Base-by-base conservation (phyloP, 2,888 invertebrate genomes). In the Monopis laevigella region DNA sequence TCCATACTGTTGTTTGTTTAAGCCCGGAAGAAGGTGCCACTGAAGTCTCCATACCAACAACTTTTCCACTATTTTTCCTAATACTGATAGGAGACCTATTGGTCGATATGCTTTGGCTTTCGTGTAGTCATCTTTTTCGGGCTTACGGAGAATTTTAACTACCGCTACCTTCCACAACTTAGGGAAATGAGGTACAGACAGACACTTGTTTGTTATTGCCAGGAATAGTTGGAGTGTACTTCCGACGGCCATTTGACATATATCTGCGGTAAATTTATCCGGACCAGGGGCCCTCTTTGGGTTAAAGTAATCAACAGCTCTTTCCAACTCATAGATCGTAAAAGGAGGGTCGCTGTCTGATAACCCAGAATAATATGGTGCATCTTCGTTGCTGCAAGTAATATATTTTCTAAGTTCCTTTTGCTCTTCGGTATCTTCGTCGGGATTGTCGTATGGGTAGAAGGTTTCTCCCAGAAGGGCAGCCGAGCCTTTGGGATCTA, bases 61-160 rank as follows among this genome's bases (percentile, higher is more conserved):
- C 14, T 41, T 44, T 17, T 44, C 44, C 4, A 14, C 10, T 1
- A 39, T 27, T 11, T 44, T 44, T 1, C 44, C 44, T 14, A 44
- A 5, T 7, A 44, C 28, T 8, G 44, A 18, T 4, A 44, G 35
- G 2, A 39, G 36, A 2, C 43, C 41, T 29, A 43, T 39, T 8
- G 41, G 41, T 3, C 45, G 19, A 19, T 43, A 43, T 4, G 45
- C 39, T 11, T 43, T 43, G 2, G 45, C 39, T 1, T 8, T 17
- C 4, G 12, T 39, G 28, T 45, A 43, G 17, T 30, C 13, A 5
- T 39, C 41, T 26, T 42, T 45, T 2, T 30, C 43, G 1, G 46
- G 39, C 19, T 50, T 50, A 7, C 42, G 39, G 1, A 50, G 40
- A 2, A 43, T 11, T 5, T 26, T 29, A 2, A 50, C 46, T 3